phyloP scores from a whole-genome alignment of 2,888 invertebrate genomes.

The Lasioglossum pauxillum region DNA sequence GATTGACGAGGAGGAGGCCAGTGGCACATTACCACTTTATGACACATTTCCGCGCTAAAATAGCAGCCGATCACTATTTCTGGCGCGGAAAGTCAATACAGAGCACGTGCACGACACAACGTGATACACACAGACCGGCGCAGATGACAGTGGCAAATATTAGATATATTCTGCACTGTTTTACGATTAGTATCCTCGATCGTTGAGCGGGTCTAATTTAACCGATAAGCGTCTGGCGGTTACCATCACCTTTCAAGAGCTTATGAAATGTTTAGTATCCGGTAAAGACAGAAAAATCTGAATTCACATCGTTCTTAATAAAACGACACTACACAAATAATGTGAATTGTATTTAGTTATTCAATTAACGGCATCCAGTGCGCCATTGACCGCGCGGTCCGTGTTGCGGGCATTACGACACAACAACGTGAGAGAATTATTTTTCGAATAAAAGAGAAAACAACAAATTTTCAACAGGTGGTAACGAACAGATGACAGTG shows the following conservation, averaged over 20 bases:
- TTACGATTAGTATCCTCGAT: not conserved
- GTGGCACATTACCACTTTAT: slow-evolving; percentile 34
- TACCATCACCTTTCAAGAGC: not conserved
- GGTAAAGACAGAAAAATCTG: not conserved
- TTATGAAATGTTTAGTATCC: not conserved
- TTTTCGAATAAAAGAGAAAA: too few relatives aligned
- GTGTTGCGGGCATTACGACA: too few relatives aligned
- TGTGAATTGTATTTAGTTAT: too few relatives aligned
- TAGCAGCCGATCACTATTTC: slow-evolving; percentile 36
- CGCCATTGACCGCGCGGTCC: too few relatives aligned
- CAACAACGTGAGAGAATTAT: too few relatives aligned
- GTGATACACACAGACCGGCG: not conserved
- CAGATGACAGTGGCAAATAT: slow-evolving; percentile 30
- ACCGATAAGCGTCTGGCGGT: not conserved
- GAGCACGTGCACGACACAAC: slow-evolving; percentile 21
- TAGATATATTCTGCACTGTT: slow-evolving; percentile 8
- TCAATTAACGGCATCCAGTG: too few relatives aligned
- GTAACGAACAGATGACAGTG: too few relatives aligned
- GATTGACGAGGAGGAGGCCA: slow-evolving; percentile 24
- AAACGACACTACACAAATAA: too few relatives aligned
- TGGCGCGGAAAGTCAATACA: slow-evolving; percentile 32
- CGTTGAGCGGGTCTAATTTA: not conserved
- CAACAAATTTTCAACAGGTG: too few relatives aligned
- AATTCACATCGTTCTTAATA: not conserved
- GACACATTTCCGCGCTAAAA: slow-evolving; percentile 31